These are phyloP conservation scores for Caenorhabditis drosophilae DNA, from an alignment of 2,888 invertebrate species.

Conservation along the genomic window DNA sequence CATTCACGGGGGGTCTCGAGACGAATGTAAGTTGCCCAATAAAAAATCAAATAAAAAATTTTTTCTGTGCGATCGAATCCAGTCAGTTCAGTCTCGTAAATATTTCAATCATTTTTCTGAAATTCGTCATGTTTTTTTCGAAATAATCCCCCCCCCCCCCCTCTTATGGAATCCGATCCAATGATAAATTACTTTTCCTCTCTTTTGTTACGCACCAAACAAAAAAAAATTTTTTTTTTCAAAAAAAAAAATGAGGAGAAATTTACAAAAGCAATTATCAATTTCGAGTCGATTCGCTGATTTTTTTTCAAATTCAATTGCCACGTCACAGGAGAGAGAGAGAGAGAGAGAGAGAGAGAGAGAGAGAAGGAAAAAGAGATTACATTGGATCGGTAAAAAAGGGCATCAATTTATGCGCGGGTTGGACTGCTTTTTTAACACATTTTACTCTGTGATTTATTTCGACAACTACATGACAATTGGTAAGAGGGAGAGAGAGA, in stretches of 20 bases:
- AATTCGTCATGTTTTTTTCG: too few species aligned
- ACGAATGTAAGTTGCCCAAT: too few species aligned
- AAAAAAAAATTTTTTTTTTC: too few species aligned
- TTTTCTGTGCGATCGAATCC: too few species aligned
- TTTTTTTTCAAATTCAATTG: slow-evolving; percentile 10
- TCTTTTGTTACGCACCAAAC: too few species aligned
- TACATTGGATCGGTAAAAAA: not conserved
- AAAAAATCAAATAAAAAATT: too few species aligned
- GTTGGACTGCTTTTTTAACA: slow-evolving; percentile 2
- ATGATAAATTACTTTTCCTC: too few species aligned
- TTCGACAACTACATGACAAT: slow-evolving; percentile 38
- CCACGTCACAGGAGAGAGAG: not conserved
- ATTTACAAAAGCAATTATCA: slow-evolving; percentile 28
- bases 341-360: slow-evolving; percentile 23
- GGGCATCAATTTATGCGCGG: slow-evolving; percentile 12
- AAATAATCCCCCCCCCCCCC: too few species aligned
- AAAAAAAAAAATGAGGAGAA: not conserved
- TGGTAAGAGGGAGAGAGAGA: slow-evolving; percentile 11
- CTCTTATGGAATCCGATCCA: too few species aligned
- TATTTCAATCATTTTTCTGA: too few species aligned
- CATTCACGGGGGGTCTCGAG: too few species aligned
- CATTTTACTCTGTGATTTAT: slow-evolving; percentile 7
- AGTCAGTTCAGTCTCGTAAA: too few species aligned
- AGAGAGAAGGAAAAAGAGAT: not conserved
- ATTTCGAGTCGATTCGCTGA: slow-evolving; percentile 44